Conservation (phyloP, 2,888 invertebrate genomes). For the Cerceris rybyensis region DNA sequence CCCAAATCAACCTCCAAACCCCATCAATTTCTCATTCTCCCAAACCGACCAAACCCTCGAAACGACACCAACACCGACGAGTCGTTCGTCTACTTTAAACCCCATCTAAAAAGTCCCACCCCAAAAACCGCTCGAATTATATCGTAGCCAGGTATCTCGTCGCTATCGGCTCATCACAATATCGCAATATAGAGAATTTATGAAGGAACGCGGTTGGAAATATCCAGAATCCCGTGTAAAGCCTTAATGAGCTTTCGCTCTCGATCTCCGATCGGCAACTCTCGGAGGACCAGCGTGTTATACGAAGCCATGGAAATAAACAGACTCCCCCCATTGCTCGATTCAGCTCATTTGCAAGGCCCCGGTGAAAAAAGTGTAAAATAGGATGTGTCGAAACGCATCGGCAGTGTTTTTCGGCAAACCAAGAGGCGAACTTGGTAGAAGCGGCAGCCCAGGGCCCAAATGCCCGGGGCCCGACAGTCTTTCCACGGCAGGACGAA, state of each 20-base stretch:
- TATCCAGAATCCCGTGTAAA: not conserved
- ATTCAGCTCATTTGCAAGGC: slow-evolving; percentile 48
- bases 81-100: not conserved
- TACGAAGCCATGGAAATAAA: slow-evolving; percentile 42
- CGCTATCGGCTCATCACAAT: not conserved
- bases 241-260: slow-evolving; percentile 55
- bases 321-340: slow-evolving; percentile 6
- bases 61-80: too few relatives aligned
- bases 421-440: slow-evolving; percentile 6
- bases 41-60: too few relatives aligned
- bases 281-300: slow-evolving; percentile 22
- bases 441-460: slow-evolving; percentile 50
- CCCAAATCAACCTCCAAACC: too few relatives aligned
- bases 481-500: slow-evolving; percentile 72
- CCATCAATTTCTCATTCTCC: too few relatives aligned
- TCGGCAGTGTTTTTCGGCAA: slow-evolving; percentile 39
- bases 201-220: not conserved
- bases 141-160: not conserved
- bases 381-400: slow-evolving; percentile 49
- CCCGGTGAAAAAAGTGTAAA: slow-evolving; percentile 45
- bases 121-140: not conserved
- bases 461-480: slow-evolving; percentile 46
- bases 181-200: not conserved
- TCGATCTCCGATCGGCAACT: slow-evolving; percentile 50
- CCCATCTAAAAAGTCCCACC: not conserved